These are phyloP conservation scores for Sinelater perroti DNA, from an alignment of 2,888 invertebrate genomes.

Conservation along the genomic window DNA sequence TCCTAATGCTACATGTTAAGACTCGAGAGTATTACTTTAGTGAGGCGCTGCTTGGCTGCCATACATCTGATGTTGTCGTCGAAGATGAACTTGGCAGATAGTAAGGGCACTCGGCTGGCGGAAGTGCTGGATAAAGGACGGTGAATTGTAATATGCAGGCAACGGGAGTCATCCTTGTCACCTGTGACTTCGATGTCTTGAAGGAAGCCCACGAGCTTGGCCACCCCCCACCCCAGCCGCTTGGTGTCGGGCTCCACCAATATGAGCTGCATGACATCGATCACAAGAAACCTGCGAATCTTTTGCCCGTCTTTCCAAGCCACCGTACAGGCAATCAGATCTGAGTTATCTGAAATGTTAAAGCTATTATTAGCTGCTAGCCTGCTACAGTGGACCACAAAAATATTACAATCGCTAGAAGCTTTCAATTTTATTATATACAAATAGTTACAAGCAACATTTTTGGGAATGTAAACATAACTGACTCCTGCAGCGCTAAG, in stretches of 20 bases:
- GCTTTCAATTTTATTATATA: too few relatives aligned
- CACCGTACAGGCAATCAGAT: constrained; percentile 95
- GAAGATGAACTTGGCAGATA: constrained; percentile 93
- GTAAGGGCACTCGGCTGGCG: constrained; percentile 71
- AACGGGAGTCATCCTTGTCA: constrained; percentile 96
- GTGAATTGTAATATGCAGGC: constrained; percentile 93
- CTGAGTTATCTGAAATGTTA: constrained; percentile 86
- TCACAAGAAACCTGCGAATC: constrained; percentile 93
- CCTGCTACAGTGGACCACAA: constrained; percentile 42
- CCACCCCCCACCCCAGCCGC: constrained; percentile 96
- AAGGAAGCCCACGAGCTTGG: constrained; percentile 93
- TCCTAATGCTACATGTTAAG: constrained; percentile 35
- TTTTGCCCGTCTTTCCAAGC: constrained; percentile 89
- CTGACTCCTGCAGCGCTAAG: too few relatives aligned
- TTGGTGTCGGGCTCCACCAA: constrained; percentile 97
- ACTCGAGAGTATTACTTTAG: constrained; percentile 72
- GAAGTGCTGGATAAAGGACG: constrained; percentile 70
- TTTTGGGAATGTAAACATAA: too few relatives aligned
- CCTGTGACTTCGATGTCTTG: constrained; percentile 96
- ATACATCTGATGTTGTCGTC: constrained; percentile 99
- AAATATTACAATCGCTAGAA: constrained; percentile 49
- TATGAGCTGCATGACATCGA: constrained; percentile 94
- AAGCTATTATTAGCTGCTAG: constrained; percentile 39
- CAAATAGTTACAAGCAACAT: too few relatives aligned
- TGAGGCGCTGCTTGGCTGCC: constrained; percentile 93